A percentile compares a stretch with the other conserved stretches of the same genome.
Evolutionary conservation across 2,113 vertebrate species (phyloP).

Genomic region (Bos taurus): ARS-UCD2.0 NC_037345.1:536001-536500

Average conservation of each 20-base stretch:
- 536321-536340: neutral
- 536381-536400: neutral
- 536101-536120: neutral
- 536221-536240: neutral
- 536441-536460: neutral
- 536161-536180: neutral
- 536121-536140: slow-evolving; percentile 13
- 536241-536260: neutral
- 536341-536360: neutral
- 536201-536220: neutral
- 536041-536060: slow-evolving; percentile 29
- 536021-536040: slow-evolving; percentile 30
- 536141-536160: neutral
- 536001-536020: neutral
- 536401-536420: neutral
- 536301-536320: neutral
- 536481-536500: neutral
- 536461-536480: neutral
- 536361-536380: neutral
- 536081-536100: neutral
- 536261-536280: slow-evolving; percentile 28
- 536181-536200: neutral
- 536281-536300: neutral
- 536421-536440: neutral
- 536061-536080: neutral